Conservation (phyloP, 2,797 vertebrate genomes). For the Anniella stebbinsi region DNA sequence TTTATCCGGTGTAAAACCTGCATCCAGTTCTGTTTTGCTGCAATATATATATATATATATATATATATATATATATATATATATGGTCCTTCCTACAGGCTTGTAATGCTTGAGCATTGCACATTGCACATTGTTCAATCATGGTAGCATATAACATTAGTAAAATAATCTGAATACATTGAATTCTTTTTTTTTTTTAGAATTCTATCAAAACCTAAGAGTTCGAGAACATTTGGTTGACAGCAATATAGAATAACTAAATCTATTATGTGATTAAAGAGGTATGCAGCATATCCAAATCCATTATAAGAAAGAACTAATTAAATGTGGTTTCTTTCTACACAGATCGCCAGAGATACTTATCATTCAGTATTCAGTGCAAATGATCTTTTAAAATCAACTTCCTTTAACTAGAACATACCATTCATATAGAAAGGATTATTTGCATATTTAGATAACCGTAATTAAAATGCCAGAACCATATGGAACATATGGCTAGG, state of each 20-base stretch:
- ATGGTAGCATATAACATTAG: background rate
- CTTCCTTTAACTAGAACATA: constrained; percentile 43
- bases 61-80: background rate
- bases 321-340: constrained; percentile 20
- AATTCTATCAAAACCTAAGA: background rate
- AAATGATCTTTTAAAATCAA: background rate
- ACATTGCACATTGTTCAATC: background rate
- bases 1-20: background rate
- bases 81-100: too few relatives aligned
- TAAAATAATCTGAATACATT: background rate
- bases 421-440: constrained; percentile 22
- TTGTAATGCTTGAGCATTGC: background rate
- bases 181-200: background rate
- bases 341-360: background rate
- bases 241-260: background rate
- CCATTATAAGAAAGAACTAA: constrained; percentile 21
- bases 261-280: background rate
- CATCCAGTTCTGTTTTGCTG: constrained; percentile 19
- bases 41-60: background rate
- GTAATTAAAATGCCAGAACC: constrained; percentile 32
- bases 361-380: background rate
- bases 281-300: constrained; percentile 30
- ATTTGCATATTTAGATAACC: constrained; percentile 44
- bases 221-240: background rate
- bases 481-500: constrained; percentile 36